Base-by-base conservation (phyloP, 2,113 vertebrate genomes). In the Formicarius rufipectus region DNA sequence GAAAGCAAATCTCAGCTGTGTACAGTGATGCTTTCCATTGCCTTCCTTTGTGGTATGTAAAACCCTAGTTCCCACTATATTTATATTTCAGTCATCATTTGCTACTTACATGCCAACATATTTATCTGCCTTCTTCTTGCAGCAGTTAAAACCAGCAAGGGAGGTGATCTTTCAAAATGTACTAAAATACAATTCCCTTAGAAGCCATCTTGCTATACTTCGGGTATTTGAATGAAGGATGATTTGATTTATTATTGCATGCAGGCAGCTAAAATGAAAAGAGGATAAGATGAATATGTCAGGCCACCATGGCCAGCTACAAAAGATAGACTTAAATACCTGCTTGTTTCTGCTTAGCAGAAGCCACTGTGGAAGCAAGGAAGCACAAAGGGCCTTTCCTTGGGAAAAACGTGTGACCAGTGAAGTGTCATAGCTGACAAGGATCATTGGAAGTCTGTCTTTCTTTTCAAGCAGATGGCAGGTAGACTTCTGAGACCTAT, bases 71-170 rank as follows among this genome's bases (percentile, higher is more conserved):
- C 67, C 60, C 17, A 12, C 17, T 39, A n/a, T 16, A 22, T 24
- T 82, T 82, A 27, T 66, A 91, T 87, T 78, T 93, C 77, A 87
- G 33, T 23, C 62, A 72, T 37, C 25, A 90, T 72, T 79, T 59
- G 50, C 8, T 72, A 37, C 14, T 17, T 84, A 28, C 19, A 12
- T 39, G 42, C 21, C 64, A 81, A 21, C 9, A 44, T 35, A 72
- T 81, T 90, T 66, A 40, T 56, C 78, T 87, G 37, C 24, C 35
- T 17, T 52, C 40, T 53, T 73, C 81, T 77, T 78, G 50, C 27
- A 80, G 21, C 58, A 93, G 62, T 88, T 71, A 71, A n/a, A n/a
- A 75, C 72, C 83, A 67, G 42, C 39, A 77, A 87, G n/a, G 60
- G 44, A 75, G 37, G 28, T 5, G 66, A 80, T 85, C n/a, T 93